A percentile compares a stretch with the other conserved stretches of the same genome.
Evolutionary conservation across 1,140 invertebrate species (phyloP).

Genomic region (Trachymyrmex septentrionalis): DNA sequence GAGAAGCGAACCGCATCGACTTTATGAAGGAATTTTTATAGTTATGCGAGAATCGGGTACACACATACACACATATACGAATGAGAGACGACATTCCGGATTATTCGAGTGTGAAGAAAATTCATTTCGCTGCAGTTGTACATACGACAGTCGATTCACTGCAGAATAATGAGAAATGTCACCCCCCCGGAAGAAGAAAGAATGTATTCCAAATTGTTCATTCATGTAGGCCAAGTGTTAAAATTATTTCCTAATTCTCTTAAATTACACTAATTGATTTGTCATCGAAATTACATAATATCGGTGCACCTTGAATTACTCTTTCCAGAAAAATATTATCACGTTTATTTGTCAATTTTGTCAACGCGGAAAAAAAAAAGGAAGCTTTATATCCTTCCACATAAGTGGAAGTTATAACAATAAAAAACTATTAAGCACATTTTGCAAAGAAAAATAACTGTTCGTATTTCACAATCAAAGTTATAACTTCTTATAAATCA

Average conservation of each 20-base stretch:
- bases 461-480: neutral
- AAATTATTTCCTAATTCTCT: constrained; percentile 12
- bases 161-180: constrained; percentile 36
- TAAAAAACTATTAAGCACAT: neutral
- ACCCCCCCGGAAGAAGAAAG: neutral
- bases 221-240: neutral
- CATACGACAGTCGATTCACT: constrained; percentile 14
- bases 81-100: neutral
- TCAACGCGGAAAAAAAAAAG: neutral
- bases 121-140: constrained; percentile 31
- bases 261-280: neutral
- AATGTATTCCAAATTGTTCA: neutral
- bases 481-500: constrained; percentile 10
- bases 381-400: neutral
- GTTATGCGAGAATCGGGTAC: constrained; percentile 21
- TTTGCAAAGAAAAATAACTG: neutral
- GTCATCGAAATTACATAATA: neutral
- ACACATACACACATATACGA: too few species aligned
- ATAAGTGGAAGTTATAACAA: neutral
- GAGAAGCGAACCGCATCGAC: constrained; percentile 43
- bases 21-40: constrained; percentile 46
- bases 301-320: neutral
- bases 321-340: neutral
- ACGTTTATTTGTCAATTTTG: constrained; percentile 10
- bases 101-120: constrained; percentile 41